Evolutionary conservation across 1,140 invertebrate genomes (phyloP).

Genomic region (Melanaphis sacchari): DNA sequence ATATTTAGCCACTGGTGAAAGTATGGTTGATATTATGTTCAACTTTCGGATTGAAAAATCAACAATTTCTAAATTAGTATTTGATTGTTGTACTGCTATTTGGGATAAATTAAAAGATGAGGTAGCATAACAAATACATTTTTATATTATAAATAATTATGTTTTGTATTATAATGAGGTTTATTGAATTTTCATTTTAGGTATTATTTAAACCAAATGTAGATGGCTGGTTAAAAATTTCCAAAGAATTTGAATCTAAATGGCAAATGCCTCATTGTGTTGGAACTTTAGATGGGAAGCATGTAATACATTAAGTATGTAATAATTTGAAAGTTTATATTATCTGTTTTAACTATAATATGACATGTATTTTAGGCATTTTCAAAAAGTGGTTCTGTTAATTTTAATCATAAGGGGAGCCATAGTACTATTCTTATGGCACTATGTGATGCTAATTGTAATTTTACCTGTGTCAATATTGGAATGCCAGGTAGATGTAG

Average conservation of each 20-base stretch:
- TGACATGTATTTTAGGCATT: not conserved
- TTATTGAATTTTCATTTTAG: not conserved
- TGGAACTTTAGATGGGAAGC: not conserved
- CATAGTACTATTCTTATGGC: conserved; percentile 64
- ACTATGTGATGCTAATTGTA: conserved; percentile 30
- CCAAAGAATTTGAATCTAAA: not conserved
- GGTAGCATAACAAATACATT: not conserved
- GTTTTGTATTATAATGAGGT: not conserved
- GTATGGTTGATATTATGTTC: no score
- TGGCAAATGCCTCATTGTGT: not conserved
- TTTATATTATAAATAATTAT: not conserved
- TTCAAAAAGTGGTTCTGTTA: not conserved
- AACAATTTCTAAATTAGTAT: no score
- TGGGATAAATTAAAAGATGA: not conserved
- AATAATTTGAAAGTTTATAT: not conserved
- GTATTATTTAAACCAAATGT: not conserved
- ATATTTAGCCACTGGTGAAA: not conserved
- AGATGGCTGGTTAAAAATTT: not conserved
- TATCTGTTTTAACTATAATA: not conserved
- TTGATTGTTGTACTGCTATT: no score
- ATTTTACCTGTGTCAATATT: not conserved
- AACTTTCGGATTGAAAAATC: not conserved
- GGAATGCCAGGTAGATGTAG: not conserved
- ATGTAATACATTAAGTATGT: not conserved
- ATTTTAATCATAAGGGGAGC: conserved; percentile 63